Evolutionary conservation across 2,888 invertebrate species (phyloP).

Genomic region (Meta bourneti): DNA sequence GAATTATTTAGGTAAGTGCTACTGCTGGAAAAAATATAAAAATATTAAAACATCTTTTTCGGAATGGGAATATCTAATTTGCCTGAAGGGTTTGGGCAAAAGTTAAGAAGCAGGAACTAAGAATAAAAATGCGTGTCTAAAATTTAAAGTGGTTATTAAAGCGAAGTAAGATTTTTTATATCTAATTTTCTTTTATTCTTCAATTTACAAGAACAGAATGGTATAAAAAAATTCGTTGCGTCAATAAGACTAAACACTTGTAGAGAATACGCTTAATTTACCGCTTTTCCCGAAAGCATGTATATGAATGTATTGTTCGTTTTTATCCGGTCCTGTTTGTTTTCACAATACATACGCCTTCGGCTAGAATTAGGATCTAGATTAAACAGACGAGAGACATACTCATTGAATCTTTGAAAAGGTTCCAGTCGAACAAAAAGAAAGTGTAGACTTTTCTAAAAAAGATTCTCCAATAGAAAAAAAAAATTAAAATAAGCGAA

Average conservation of each 20-base stretch:
- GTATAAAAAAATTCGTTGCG: not conserved
- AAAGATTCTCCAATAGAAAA: not conserved
- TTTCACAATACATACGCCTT: not conserved
- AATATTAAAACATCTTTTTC: not conserved
- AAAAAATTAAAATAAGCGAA: no score
- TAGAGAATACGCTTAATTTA: not conserved
- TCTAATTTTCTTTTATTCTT: not conserved
- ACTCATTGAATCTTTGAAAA: not conserved
- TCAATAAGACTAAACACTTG: not conserved
- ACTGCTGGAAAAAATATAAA: not conserved
- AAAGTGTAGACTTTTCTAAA: not conserved
- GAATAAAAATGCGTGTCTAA: conserved; percentile 2
- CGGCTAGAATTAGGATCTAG: not conserved
- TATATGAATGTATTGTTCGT: not conserved
- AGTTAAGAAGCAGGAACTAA: not conserved
- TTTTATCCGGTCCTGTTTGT: not conserved
- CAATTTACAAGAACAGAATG: not conserved
- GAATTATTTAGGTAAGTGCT: conserved; percentile 11
- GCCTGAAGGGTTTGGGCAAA: not conserved
- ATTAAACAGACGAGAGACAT: not conserved
- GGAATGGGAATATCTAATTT: conserved; percentile 15
- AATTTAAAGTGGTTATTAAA: conserved; percentile 43
- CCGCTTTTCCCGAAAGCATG: not conserved
- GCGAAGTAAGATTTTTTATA: not conserved
- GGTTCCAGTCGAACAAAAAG: not conserved